Conservation (phyloP, 92 coral and sea anemone genomes). For the Porites rus region DNA sequence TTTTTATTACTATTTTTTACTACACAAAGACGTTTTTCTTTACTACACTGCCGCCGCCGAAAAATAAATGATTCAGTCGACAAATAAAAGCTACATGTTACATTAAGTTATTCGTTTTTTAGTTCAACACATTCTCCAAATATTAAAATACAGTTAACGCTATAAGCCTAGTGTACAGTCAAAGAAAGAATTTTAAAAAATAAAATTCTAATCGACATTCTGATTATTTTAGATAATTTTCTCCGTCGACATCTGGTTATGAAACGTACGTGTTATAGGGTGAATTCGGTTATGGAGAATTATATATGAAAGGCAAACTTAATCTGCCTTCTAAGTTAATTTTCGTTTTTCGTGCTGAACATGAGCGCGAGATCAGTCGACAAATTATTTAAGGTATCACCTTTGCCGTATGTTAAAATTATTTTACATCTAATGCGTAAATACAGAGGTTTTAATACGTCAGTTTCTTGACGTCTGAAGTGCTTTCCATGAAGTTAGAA, state of each 20-base stretch:
- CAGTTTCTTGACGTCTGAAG: constrained; percentile 23
- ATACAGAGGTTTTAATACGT: constrained; percentile 27
- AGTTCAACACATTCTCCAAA: constrained; percentile 19
- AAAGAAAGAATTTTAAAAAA: not conserved
- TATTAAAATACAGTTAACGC: not conserved
- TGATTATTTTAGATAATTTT: not conserved
- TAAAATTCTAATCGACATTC: not conserved
- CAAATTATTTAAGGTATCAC: not conserved
- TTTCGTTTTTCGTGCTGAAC: constrained; percentile 5
- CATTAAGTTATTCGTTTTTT: not conserved
- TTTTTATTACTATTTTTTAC: not conserved
- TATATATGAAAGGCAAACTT: too few species aligned
- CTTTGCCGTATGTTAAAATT: constrained; percentile 2
- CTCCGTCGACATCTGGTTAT: too few species aligned
- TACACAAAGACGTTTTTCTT: too few species aligned
- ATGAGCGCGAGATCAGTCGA: not conserved
- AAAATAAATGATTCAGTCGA: not conserved
- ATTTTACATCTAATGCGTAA: constrained; percentile 35
- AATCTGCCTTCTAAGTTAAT: not conserved
- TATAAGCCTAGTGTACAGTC: not conserved
- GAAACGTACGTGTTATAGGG: too few species aligned
- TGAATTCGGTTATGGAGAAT: not conserved
- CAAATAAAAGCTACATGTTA: not conserved
- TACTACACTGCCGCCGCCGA: too few species aligned
- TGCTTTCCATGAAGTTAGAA: constrained; percentile 9